phyloP scores from a whole-genome alignment of 2,113 vertebrate species.

The Lasiurus cinereus region DNA sequence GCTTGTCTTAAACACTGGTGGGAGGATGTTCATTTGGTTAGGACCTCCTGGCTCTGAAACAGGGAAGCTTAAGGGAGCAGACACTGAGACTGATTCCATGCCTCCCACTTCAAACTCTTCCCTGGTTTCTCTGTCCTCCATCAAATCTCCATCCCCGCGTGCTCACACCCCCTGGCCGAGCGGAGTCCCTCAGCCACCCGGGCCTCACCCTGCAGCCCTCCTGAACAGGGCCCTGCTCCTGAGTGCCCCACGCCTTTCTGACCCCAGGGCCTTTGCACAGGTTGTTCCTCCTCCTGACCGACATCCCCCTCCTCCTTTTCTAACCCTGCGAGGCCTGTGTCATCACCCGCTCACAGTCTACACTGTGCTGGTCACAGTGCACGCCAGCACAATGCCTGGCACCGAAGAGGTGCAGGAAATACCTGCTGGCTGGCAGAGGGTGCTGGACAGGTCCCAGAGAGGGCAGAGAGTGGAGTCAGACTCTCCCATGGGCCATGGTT shows the following conservation, averaged over 20 bases:
- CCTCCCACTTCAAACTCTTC: background rate
- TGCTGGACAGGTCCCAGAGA: fast-evolving
- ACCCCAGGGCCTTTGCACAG: background rate
- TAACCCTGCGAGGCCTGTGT: background rate
- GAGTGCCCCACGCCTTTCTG: background rate
- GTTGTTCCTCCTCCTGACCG: background rate
- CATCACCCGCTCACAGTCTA: fast-evolving
- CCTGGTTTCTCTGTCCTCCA: fast-evolving
- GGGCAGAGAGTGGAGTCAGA: fast-evolving
- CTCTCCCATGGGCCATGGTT: fast-evolving
- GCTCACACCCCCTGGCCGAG: background rate
- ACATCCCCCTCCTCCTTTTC: background rate
- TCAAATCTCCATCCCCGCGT: background rate
- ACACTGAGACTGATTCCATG: background rate
- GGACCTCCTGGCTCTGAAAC: background rate
- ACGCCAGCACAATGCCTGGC: background rate
- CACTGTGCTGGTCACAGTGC: background rate
- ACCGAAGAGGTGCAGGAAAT: fast-evolving
- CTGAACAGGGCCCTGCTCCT: background rate
- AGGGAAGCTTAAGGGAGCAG: background rate
- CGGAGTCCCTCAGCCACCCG: background rate
- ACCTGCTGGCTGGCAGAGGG: fast-evolving
- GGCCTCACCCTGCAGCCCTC: fast-evolving
- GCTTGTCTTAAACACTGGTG: background rate
- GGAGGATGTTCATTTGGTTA: background rate